Evolutionary conservation across 2,113 vertebrate genomes (phyloP), one percentile per base, ranked within the genome.

Genomic region (Grammomys dolichurus): DNA sequence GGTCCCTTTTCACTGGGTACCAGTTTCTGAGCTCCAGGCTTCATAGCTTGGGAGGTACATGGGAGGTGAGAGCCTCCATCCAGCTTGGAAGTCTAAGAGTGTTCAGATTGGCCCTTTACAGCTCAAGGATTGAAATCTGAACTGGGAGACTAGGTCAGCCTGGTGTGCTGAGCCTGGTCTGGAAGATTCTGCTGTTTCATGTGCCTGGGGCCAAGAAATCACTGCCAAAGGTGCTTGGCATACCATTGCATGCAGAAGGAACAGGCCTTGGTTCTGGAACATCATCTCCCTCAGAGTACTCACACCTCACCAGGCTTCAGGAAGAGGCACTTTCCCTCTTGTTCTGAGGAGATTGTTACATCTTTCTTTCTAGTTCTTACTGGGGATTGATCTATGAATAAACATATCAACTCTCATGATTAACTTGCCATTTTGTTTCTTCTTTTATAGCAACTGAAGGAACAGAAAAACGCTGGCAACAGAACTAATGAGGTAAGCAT

Each of bases 391-490:
- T 54, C 90, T 77, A 4, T 81, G 94, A 58, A 73, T 63, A 80
- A 60, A 94, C 67, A 43, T 14, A 56, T 70, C 10, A 36, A 14
- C 73, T 78, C 54, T 51, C 40, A 58, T 3, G 8, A 48, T 87
- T 65, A 58, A 12, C 17, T 0, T 63, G 46, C 3, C 17, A 1
- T 96, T 93, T 94, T 9, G 16, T 67, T 95, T 73, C 48, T 96
- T 94, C 19, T 98, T 0, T 96, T 96, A 36, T 96, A 99, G 99
- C 99, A 99, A 99, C 98, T 99, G 93, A 99, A 99, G 96, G 99
- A 99, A 96, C 99, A 99, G 98, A 99, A 99, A 92, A 99, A 99
- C 0, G 97, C 99, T 1, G 99, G 99, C 51, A 99, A 98, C 98
- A 98, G 99, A 98, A 99, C 99, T 1, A 99, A 99, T 9, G 99